Conservation (phyloP, 1,140 invertebrate genomes). For the Helicoverpa armigera region DNA sequence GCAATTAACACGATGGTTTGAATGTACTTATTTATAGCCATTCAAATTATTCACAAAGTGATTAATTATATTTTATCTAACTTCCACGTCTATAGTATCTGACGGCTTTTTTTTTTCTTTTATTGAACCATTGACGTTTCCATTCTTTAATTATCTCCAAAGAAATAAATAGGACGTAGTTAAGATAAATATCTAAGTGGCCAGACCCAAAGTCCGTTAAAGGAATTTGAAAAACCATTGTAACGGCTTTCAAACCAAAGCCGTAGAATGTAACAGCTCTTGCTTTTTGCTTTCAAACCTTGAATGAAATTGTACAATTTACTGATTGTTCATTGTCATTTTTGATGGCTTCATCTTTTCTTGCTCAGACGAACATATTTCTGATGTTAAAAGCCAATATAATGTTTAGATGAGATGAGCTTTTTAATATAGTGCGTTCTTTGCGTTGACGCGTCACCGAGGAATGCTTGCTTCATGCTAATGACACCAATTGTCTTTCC, state of each 20-base stretch:
- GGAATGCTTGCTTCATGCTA: slow-evolving; percentile 75
- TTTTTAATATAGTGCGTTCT: slow-evolving; percentile 73
- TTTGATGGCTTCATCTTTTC: background rate
- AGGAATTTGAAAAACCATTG: background rate
- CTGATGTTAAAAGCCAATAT: background rate
- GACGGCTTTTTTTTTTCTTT: background rate
- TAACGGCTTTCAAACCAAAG: slow-evolving; percentile 17
- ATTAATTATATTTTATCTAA: background rate
- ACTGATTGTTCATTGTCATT: background rate
- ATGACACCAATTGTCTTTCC: slow-evolving; percentile 74
- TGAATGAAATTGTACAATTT: slow-evolving; percentile 8
- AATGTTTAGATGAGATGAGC: slow-evolving; percentile 27
- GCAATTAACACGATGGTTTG: slow-evolving; percentile 18
- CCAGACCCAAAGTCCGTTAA: background rate
- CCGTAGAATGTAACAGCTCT: background rate
- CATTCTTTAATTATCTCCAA: slow-evolving; percentile 1
- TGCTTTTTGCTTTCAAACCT: background rate
- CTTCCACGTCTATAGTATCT: background rate
- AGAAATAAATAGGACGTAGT: slow-evolving; percentile 1
- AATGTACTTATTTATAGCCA: background rate
- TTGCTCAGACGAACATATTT: background rate
- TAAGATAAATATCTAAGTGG: slow-evolving; percentile 15
- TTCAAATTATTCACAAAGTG: slow-evolving; percentile 6
- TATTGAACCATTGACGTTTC: background rate
- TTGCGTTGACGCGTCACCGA: slow-evolving; percentile 66